Conservation (phyloP, 2,113 vertebrate species). For the Coptodon bakossiorum region DNA sequence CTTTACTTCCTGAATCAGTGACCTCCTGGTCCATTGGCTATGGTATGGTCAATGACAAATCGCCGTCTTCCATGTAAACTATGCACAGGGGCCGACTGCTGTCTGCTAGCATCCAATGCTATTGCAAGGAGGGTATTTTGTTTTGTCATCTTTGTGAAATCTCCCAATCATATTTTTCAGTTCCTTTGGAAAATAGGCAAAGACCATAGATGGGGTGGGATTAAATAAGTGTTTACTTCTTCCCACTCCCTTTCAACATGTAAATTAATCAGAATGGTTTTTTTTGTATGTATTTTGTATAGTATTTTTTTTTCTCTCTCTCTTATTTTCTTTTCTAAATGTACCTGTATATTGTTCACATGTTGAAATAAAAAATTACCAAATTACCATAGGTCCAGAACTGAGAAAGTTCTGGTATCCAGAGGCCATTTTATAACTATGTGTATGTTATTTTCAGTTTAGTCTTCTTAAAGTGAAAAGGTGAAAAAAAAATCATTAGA, state of each 20-base stretch:
- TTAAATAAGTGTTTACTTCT: too few species aligned
- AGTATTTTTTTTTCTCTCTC: too few species aligned
- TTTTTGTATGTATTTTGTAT: too few species aligned
- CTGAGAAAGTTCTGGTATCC: background rate
- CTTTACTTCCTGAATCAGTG: background rate
- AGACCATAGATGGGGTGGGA: too few species aligned
- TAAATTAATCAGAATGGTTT: too few species aligned
- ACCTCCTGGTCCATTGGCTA: background rate
- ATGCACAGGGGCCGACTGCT: background rate
- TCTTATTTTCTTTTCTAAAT: too few species aligned
- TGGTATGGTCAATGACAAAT: background rate
- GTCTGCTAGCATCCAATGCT: background rate
- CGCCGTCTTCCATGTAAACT: background rate
- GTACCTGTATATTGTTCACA: too few species aligned
- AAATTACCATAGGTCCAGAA: accelerated
- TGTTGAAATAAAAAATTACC: too few species aligned
- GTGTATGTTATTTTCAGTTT: background rate
- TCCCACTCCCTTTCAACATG: too few species aligned
- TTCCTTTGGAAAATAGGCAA: background rate
- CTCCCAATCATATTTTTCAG: background rate
- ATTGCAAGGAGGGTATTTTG: background rate
- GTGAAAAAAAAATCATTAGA: background rate
- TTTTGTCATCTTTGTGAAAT: background rate
- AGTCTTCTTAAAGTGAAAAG: background rate
- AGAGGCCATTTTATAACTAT: background rate